phyloP scores from a whole-genome alignment of 53 echinoderm and acorn worm genomes.

The Pentamera pediparva region DNA sequence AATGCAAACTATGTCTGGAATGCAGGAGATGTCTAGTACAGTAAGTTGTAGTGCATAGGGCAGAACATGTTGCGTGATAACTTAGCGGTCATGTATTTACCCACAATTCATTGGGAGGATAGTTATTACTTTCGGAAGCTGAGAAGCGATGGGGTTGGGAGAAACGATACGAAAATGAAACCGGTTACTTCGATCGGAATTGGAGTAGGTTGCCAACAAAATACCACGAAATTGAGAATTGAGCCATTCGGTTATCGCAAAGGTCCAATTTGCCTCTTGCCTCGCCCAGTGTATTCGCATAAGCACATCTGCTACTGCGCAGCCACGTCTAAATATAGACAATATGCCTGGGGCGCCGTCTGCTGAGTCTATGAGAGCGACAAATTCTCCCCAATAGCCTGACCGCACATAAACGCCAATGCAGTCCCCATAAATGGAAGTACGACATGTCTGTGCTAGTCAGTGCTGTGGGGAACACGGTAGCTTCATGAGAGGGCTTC shows the following conservation, averaged over 20 bases:
- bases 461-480: too few species aligned
- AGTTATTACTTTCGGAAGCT: neutral
- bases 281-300: neutral
- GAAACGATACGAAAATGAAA: neutral
- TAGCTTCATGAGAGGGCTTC: too few species aligned
- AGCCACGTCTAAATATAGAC: slow-evolving; percentile 19
- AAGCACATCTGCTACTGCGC: neutral
- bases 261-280: neutral
- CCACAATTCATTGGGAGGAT: neutral
- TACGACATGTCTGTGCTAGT: too few species aligned
- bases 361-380: neutral
- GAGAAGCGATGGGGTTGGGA: neutral
- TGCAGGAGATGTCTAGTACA: slow-evolving; percentile 1
- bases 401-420: slow-evolving; percentile 2
- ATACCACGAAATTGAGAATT: neutral
- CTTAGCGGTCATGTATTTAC: neutral
- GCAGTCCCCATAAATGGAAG: slow-evolving; percentile 35
- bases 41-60: neutral
- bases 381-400: slow-evolving; percentile 19
- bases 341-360: neutral
- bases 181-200: neutral
- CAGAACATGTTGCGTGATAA: too few species aligned
- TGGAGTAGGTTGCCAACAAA: neutral
- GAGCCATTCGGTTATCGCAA: neutral
- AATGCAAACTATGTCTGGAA: slow-evolving; percentile 1